Conservation (phyloP, 2,113 vertebrate species). For the Otocyon megalotis region DNA sequence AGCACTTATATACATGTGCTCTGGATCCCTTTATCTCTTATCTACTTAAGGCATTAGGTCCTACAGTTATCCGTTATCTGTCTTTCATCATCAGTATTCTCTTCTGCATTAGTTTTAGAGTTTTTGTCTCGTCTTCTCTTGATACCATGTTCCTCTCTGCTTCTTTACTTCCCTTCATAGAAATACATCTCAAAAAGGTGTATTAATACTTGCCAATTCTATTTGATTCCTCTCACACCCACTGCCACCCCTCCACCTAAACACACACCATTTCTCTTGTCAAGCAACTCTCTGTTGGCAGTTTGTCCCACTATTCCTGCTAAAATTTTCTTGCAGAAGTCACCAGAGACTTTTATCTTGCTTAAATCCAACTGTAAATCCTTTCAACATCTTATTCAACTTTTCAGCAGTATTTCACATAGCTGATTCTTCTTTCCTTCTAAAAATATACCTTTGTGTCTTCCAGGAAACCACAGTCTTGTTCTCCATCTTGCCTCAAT, state of each 20-base stretch:
- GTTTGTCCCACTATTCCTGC: not conserved
- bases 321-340: not conserved
- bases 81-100: not conserved
- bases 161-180: not conserved
- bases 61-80: not conserved
- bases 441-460: not conserved
- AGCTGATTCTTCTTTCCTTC: not conserved
- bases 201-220: not conserved
- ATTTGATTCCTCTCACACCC: not conserved
- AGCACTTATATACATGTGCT: too few species aligned
- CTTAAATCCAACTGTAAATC: not conserved
- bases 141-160: not conserved
- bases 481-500: not conserved
- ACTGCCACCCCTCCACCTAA: too few species aligned
- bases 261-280: accelerated
- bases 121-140: not conserved
- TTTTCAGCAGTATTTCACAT: not conserved
- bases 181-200: not conserved
- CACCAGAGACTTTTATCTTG: not conserved
- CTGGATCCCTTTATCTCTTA: not conserved
- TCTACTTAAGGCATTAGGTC: not conserved
- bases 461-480: not conserved
- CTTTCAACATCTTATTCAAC: not conserved
- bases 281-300: not conserved
- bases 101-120: not conserved